Evolutionary conservation across 2,113 vertebrate genomes (phyloP).

Genomic region (Laticauda laticaudata): DNA sequence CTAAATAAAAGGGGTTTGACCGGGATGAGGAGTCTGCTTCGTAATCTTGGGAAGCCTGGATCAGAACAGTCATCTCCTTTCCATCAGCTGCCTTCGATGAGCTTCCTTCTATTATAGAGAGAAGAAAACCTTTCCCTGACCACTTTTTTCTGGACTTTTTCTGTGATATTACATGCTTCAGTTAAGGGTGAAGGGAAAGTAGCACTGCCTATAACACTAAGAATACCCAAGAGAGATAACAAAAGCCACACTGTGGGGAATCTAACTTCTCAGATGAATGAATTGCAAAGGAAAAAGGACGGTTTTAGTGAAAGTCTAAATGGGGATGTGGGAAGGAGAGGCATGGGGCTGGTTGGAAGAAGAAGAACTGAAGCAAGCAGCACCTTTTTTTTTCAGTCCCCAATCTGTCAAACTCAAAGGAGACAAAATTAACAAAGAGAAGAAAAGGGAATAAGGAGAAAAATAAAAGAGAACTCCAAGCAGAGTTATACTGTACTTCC

Average conservation of each 20-base stretch:
- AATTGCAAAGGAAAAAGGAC: not conserved
- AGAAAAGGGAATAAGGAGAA: not conserved
- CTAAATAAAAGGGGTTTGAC: too few relatives aligned
- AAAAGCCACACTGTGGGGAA: not conserved
- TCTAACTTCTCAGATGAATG: not conserved
- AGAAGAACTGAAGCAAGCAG: not conserved
- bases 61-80: not conserved
- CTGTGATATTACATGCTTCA: not conserved
- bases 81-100: not conserved
- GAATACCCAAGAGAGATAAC: too few relatives aligned
- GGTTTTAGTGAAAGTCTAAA: not conserved
- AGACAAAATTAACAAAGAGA: not conserved
- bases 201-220: not conserved
- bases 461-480: not conserved
- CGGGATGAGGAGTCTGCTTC: too few relatives aligned
- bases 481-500: not conserved
- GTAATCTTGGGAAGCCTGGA: too few relatives aligned
- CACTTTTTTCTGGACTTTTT: not conserved
- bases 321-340: not conserved
- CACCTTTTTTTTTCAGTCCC: fast-evolving
- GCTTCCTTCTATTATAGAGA: not conserved
- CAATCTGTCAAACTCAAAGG: not conserved
- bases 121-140: not conserved
- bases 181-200: not conserved
- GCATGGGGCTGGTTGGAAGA: not conserved